Evolutionary conservation across 2,888 invertebrate species (phyloP).

Genomic region (Mystacides longicornis): DNA sequence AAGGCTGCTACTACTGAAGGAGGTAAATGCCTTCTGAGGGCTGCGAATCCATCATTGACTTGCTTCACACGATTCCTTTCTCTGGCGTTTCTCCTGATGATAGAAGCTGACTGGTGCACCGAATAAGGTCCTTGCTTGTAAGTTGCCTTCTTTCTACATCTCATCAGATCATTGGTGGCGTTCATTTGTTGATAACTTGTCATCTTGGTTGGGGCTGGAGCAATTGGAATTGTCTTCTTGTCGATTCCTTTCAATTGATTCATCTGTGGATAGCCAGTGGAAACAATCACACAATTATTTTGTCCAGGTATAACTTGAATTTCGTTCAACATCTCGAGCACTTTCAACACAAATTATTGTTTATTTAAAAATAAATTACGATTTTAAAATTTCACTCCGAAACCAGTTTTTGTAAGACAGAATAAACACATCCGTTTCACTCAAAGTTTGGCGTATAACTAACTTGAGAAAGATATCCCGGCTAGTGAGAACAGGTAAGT

Average conservation of each 20-base stretch:
- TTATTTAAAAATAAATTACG: not conserved
- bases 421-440: not conserved
- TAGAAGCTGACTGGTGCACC: slow-evolving; percentile 73
- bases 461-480: slow-evolving; percentile 2
- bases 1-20: slow-evolving; percentile 68
- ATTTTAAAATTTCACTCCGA: not conserved
- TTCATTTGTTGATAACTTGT: slow-evolving; percentile 39
- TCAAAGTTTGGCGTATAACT: slow-evolving; percentile 16
- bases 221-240: slow-evolving; percentile 48
- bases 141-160: slow-evolving; percentile 69
- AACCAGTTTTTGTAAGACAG: not conserved
- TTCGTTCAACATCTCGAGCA: slow-evolving; percentile 44
- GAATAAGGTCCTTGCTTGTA: slow-evolving; percentile 55
- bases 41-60: slow-evolving; percentile 89
- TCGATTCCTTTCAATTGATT: slow-evolving; percentile 46
- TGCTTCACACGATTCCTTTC: slow-evolving; percentile 93
- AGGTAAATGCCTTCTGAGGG: slow-evolving; percentile 80
- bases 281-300: slow-evolving; percentile 56
- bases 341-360: not conserved
- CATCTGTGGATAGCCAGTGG: slow-evolving; percentile 43
- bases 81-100: slow-evolving; percentile 85
- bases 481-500: not conserved
- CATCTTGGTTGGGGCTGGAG: slow-evolving; percentile 51
- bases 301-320: slow-evolving; percentile 49
- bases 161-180: slow-evolving; percentile 45